Base-by-base conservation (phyloP, 2,888 invertebrate genomes). In the Zootermopsis nevadensis region DNA sequence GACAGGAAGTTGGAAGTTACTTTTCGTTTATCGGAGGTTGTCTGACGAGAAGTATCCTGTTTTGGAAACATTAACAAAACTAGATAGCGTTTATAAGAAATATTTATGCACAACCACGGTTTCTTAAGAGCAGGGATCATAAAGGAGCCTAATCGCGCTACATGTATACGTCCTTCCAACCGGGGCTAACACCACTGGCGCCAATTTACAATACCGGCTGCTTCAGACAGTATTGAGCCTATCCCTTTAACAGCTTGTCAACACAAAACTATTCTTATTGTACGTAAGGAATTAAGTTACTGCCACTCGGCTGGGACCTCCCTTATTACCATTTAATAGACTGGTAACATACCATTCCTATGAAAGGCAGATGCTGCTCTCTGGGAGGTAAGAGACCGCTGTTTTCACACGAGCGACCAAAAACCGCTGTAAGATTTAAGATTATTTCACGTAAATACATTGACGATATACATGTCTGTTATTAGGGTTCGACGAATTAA, bases 181-280 rank as follows among this genome's bases (percentile, higher is more conserved):
- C 77, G 77, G 77, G 19, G 77, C 77, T 77, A 77, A 77, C 22
- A n/a, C 27, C 10, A 35, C n/a, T 31, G 79, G 79, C 79, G 79
- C 79, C 79, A 66, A 12, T n/a, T 24, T 53, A 33, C 77, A 69
- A 69, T 33, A 48, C 19, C 19, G 33, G 33, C 0, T 8, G 30
- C 1, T 19, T 30, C 19, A 30, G 30, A 2, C 27, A 10, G 60
- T 60, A 31, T 33, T 33, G 8, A 22, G 72, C 8, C 31, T 72
- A 72, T 72, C 33, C 53, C 30, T 77, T 55, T 77, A 77, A 31
- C 22, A 55, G 55, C 53, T 10, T 77, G 55, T 77, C 55, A 55
- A 77, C 55, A 77, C 48, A 48, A 77, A 77, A 31, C 77, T 22
- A 24, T 31, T 77, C 24, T 31, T n/a, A 33, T 69, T 69, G 69